Evolutionary conservation across 1,140 invertebrate species (phyloP).

Genomic region (Steinernema feltiae): DNA sequence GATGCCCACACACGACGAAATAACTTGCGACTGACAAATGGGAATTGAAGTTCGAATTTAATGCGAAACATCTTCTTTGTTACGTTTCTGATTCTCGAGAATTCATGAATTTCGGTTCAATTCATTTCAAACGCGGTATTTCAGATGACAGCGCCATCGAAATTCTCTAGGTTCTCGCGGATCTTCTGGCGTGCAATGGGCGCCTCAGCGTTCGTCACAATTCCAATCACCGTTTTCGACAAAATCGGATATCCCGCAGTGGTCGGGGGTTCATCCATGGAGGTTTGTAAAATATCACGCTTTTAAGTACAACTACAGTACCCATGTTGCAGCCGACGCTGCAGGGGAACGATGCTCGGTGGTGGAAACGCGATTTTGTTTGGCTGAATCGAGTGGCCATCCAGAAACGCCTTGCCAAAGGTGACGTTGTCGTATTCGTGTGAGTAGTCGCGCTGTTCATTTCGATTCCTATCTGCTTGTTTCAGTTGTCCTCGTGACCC

Average conservation of each 20-base stretch:
- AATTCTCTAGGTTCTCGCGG: background rate
- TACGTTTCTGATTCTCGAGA: too few relatives aligned
- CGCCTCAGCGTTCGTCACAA: background rate
- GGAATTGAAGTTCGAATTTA: background rate
- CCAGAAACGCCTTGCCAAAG: background rate
- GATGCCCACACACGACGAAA: background rate
- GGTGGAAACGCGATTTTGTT: constrained; percentile 19
- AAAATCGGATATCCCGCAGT: constrained; percentile 29
- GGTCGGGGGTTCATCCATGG: constrained; percentile 35
- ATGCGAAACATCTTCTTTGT: too few relatives aligned
- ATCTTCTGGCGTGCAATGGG: background rate
- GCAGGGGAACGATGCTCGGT: constrained; percentile 24
- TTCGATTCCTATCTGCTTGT: background rate
- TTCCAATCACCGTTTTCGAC: constrained; percentile 34
- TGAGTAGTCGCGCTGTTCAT: constrained; percentile 1
- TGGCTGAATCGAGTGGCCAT: background rate
- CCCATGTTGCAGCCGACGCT: constrained; percentile 30
- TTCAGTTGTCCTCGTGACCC: constrained; percentile 35
- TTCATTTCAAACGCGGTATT: too few relatives aligned
- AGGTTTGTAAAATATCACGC: constrained; percentile 30
- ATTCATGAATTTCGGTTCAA: background rate
- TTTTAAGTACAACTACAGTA: background rate
- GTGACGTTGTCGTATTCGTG: constrained; percentile 34
- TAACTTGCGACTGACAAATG: background rate
- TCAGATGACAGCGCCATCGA: background rate